Base-by-base conservation (phyloP, 2,888 invertebrate genomes). In the Dusona sp. region DNA sequence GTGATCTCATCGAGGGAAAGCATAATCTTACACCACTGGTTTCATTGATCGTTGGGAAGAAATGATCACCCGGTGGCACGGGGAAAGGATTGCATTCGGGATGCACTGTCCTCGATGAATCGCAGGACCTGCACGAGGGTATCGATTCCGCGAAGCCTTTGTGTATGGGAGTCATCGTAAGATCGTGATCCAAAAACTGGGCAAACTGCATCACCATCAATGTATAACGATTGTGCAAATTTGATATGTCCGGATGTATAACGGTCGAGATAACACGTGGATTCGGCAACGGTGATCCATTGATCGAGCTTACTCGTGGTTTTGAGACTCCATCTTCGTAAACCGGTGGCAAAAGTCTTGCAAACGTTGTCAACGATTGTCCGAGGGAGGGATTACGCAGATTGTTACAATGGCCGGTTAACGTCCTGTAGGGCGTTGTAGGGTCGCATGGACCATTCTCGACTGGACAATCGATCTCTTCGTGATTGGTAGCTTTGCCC, bases 151-250 rank as follows among this genome's bases (percentile, higher is more conserved):
- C 97, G 95, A 98, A 98, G 91, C 98, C 98, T 95, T 98, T 98
- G 91, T 97, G 98, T 80, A 98, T 98, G 1, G 98, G 99, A 0
- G 99, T 98, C 96, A 98, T 97, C 0, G 99, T 99, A 75, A 99
- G 95, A 93, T 99, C 99, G 94, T 99, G 99, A 94, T 99, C 99
- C 29, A 99, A 94, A 91, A 99, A 97, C 94, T 99, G 99, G 0
- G 98, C 99, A 91, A 97, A 99, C 95, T 99, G 99, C 99, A 99
- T 99, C 61, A 97, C 96, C 97, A 99, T 98, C 25, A 99, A 95
- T 0, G 98, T 97, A 94, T 99, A 98, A 8, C 98, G 95, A 0
- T 97, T 97, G 92, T 98, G 98, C 29, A 98, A 95, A 92, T 98
- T 98, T 48, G 98, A 98, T 84, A 98, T 98, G 91, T 98, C 98